A percentile compares a stretch with the other conserved stretches of the same genome.
phyloP scores from a whole-genome alignment of 2,888 invertebrate genomes.

The Agonopterix arenella region DNA sequence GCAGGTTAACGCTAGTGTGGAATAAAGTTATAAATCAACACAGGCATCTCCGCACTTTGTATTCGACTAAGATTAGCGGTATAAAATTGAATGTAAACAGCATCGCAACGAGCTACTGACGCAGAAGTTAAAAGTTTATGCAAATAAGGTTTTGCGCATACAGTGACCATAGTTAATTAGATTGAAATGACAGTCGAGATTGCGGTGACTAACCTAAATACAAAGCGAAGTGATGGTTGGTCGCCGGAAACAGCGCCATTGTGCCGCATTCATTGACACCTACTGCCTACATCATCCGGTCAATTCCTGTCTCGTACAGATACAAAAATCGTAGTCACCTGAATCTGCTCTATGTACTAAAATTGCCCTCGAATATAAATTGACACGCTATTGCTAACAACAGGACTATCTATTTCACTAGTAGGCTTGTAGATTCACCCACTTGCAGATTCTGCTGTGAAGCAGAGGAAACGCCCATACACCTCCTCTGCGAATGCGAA shows the following conservation, averaged over 20 bases:
- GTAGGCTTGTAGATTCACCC: no score
- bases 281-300: conserved; percentile 64
- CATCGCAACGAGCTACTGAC: no score
- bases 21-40: no score
- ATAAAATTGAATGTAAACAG: no score
- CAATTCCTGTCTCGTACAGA: conserved; percentile 48
- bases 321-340: conserved; percentile 9
- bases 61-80: no score
- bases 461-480: no score
- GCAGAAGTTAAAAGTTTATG: conserved; percentile 25
- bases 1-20: no score
- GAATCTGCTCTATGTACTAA: neutral
- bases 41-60: neutral
- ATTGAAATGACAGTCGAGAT: conserved; percentile 66
- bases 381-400: no score
- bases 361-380: neutral
- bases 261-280: conserved; percentile 75
- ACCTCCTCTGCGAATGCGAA: no score
- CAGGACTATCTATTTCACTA: no score
- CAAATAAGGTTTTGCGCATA: conserved; percentile 35
- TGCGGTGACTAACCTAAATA: conserved; percentile 75
- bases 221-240: conserved; percentile 44
- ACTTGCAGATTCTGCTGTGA: no score
- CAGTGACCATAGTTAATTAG: conserved; percentile 60
- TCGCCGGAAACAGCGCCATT: conserved; percentile 67